Evolutionary conservation across 2,797 vertebrate genomes (phyloP), one percentile per base, ranked within the genome.

Genomic region (Enteromius argenteus): DNA sequence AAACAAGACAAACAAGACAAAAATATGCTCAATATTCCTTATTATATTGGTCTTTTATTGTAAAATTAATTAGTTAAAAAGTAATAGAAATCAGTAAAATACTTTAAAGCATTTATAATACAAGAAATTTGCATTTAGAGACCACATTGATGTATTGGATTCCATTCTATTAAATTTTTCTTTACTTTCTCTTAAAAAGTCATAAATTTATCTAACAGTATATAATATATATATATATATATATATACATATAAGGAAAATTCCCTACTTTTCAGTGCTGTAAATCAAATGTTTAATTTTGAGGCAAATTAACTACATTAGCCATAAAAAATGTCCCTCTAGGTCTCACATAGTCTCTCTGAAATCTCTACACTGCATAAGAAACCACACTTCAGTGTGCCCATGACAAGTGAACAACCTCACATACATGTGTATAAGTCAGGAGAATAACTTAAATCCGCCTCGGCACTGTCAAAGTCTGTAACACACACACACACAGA

Each of bases 381-480:
- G 11, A 75, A 75, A 75, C 11, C 19, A 11, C 27, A 71, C 17
- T 72, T 49, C 23, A 53, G n/a, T 53, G 17, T 68, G 37, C 11
- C 21, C 32, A n/a, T 60, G 53, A 13, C 53, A 62, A 62, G 39
- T 6, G 60, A 62, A 62, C 27, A 46, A 46, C 13, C 27, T 73
- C n/a, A 56, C 15, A 35, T 39, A n/a, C 35, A 56, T 7, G 27
- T 23, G 53, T 14, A 37, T 49, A 21, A 60, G 21, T 74, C 56
- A 73, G 13, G 2, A 72, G 69, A 60, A 74, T 19, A 82, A 64
- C 56, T 64, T 35, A 35, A 81, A 64, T 37, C 68, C 8, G 1
- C 56, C 42, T 64, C 42, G 5, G 27, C 53, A 60, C 39, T 46
- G 76, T 64, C 30, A n/a, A 82, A 66, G 23, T 72, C 23, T 46